Conservation (phyloP, 64 coral and sea anemone species). For the Montipora efflorescens region DNA sequence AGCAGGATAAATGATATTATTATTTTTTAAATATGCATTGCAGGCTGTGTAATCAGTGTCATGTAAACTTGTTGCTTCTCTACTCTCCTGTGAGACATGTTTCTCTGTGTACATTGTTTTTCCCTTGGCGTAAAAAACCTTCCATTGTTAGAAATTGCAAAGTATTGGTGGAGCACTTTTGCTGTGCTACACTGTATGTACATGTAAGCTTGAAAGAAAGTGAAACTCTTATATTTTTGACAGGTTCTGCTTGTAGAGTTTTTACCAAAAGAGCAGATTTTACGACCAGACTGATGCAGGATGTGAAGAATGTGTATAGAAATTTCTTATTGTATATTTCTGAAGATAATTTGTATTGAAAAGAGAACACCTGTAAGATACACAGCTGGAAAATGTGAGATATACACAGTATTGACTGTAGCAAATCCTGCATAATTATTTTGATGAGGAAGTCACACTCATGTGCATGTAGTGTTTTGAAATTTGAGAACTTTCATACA, state of each 20-base stretch:
- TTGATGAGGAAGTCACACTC: too few relatives aligned
- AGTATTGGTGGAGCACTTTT: background rate
- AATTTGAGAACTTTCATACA: too few relatives aligned
- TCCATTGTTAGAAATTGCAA: too few relatives aligned
- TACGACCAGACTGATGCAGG: conserved; percentile 82
- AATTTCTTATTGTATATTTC: conserved; percentile 46
- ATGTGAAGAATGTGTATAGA: background rate
- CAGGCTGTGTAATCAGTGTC: too few relatives aligned
- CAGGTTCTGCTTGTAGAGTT: conserved; percentile 98
- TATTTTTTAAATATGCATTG: too few relatives aligned
- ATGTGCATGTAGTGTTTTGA: too few relatives aligned
- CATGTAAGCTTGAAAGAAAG: background rate
- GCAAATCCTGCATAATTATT: background rate
- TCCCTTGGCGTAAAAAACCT: too few relatives aligned
- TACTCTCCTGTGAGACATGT: too few relatives aligned
- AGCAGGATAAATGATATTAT: too few relatives aligned
- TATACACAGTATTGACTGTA: background rate
- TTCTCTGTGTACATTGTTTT: too few relatives aligned
- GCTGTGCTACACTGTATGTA: too few relatives aligned
- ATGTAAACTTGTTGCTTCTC: too few relatives aligned
- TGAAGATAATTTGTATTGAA: conserved; percentile 42
- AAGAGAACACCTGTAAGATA: conserved; percentile 10
- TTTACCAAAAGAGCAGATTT: conserved; percentile 95
- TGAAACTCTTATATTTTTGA: background rate
- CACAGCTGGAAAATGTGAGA: conserved; percentile 12